These are phyloP conservation scores for Ephydatia muelleri DNA, from an alignment of 37 sponge, comb jelly and placozoan species.

Conservation along the genomic window DNA sequence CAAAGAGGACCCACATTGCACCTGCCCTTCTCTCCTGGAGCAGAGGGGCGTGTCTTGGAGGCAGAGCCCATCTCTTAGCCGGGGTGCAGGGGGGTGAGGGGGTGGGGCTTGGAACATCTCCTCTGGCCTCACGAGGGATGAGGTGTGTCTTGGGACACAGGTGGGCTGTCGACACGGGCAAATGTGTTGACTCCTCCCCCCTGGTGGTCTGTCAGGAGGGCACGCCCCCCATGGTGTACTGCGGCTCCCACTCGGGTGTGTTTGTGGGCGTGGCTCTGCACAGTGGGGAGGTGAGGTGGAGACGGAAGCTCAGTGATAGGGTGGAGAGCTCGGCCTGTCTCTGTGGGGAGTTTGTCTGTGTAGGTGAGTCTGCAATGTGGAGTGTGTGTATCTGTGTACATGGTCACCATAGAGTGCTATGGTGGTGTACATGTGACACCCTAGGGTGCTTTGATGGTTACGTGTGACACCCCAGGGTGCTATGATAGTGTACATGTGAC, in stretches of 20 bases:
- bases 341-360: slow-evolving; percentile 68
- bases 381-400: background rate
- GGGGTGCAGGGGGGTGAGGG: background rate
- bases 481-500: too few species aligned
- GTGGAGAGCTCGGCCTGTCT: slow-evolving; percentile 83
- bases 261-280: slow-evolving; percentile 53
- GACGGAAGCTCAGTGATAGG: slow-evolving; percentile 56
- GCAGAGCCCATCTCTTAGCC: background rate
- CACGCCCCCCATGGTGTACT: slow-evolving; percentile 28
- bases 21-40: background rate
- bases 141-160: background rate
- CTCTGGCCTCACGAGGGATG: background rate
- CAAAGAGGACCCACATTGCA: background rate
- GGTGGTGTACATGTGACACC: background rate
- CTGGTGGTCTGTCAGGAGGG: slow-evolving; percentile 51
- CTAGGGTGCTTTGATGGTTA: slow-evolving; percentile 89
- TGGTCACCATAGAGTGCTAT: background rate
- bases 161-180: slow-evolving; percentile 67
- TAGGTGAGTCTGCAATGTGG: slow-evolving; percentile 61
- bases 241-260: slow-evolving; percentile 85
- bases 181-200: slow-evolving; percentile 94
- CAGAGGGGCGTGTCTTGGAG: slow-evolving; percentile 17
- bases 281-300: slow-evolving; percentile 67
- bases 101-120: background rate
- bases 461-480: too few species aligned